Base-by-base conservation (phyloP, 2,797 vertebrate genomes). In the Diplodus sargus region DNA sequence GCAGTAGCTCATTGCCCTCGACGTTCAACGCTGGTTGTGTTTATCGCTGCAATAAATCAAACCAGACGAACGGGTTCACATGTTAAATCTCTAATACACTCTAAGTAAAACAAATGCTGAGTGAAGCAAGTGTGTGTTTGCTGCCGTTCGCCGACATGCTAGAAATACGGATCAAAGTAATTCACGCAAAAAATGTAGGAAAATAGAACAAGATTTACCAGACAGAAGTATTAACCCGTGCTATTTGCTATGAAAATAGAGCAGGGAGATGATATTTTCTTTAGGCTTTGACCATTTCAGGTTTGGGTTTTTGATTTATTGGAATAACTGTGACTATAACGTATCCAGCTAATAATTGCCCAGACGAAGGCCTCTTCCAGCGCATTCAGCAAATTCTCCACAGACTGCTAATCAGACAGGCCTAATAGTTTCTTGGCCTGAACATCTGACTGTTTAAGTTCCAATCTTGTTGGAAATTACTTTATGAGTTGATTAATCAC, bases 371-470 rank as follows among this genome's bases (percentile, higher is more conserved):
- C 64, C 76, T 81, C 79, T 89, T 80, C 60, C 53, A 85, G 49
- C 43, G 43, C 57, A 67, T 85, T 90, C 81, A 90, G 79, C 78
- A 57, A 85, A 86, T 79, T 90, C 88, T 83, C 88, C 54, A 70
- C 84, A 91, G 89, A 76, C 89, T 85, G 69, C 83, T 93, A 91
- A 94, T 92, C 88, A 90, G 86, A 90, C 90, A 57, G 73, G 66
- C 69, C 47, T 88, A 91, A 90, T 86, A 70, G 86, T 84, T 88
- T 82, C 80, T 90, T 91, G 86, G 91, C 90, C 84, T 76, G n/a
- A 58, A 79, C 25, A 39, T 78, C 61, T 74, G 63, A 82, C 78
- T 82, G 76, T 88, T 91, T 89, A 68, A 81, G 77, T 85, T 89
- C 79, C 81, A 87, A 20, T 87, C 59, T 88, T 73, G 66, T 87